Evolutionary conservation across 2,888 invertebrate species (phyloP).

Genomic region (Drosophila formosana): DNA sequence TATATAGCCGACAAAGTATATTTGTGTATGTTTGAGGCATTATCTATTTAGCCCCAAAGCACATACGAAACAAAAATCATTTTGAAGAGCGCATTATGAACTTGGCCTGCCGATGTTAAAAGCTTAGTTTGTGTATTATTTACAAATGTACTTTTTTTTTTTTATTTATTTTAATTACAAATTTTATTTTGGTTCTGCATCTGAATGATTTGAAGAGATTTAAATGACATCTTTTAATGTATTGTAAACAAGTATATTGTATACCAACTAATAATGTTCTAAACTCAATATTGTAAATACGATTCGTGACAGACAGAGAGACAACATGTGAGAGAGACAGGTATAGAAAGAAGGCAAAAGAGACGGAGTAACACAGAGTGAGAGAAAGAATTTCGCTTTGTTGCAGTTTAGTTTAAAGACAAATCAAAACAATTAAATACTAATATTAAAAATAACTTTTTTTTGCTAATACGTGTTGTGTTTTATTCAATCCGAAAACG

Average conservation of each 20-base stretch:
- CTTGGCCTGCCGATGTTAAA: slow-evolving; percentile 35
- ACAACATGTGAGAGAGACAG: background rate
- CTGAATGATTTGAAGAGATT: slow-evolving; percentile 32
- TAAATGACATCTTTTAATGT: slow-evolving; percentile 38
- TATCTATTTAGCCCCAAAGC: background rate
- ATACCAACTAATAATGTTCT: slow-evolving; percentile 44
- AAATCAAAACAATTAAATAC: slow-evolving; percentile 54
- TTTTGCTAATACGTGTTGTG: slow-evolving; percentile 48
- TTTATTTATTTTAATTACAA: background rate
- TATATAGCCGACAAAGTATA: slow-evolving; percentile 31
- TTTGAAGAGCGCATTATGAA: slow-evolving; percentile 27
- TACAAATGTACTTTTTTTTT: slow-evolving; percentile 1
- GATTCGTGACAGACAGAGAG: slow-evolving; percentile 16
- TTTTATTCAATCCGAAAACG: background rate
- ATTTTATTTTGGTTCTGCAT: slow-evolving; percentile 10
- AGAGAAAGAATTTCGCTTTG: slow-evolving; percentile 9
- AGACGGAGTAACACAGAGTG: background rate
- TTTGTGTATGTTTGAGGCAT: background rate
- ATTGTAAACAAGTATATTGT: slow-evolving; percentile 40
- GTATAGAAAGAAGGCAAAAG: background rate
- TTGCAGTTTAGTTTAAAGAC: slow-evolving; percentile 58
- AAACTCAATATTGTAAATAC: slow-evolving; percentile 65
- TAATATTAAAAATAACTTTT: slow-evolving; percentile 52
- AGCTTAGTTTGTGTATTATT: slow-evolving; percentile 4
- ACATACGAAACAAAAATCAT: background rate